These are phyloP conservation scores for Noctilio leporinus DNA, from an alignment of 2,113 vertebrate genomes.

Conservation along the genomic window DNA sequence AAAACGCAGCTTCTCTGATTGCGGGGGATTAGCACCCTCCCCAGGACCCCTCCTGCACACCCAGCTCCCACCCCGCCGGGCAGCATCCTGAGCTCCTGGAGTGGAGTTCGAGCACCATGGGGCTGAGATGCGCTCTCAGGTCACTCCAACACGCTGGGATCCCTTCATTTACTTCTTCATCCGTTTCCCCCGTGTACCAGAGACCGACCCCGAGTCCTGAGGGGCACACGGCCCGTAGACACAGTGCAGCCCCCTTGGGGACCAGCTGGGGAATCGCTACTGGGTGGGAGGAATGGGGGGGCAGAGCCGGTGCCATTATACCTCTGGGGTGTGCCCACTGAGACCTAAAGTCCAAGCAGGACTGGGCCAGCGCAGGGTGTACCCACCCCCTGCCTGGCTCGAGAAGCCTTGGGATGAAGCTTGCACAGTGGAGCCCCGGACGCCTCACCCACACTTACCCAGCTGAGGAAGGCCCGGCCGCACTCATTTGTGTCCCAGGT, in stretches of 20 bases:
- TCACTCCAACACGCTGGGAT: accelerated
- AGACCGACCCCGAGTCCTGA: background rate
- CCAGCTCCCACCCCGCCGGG: background rate
- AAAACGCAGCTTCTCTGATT: background rate
- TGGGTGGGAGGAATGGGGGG: background rate
- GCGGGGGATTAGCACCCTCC: background rate
- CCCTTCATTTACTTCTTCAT: too few species aligned
- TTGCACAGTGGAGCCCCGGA: accelerated
- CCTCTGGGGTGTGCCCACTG: background rate
- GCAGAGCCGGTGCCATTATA: accelerated
- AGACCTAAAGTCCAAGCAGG: background rate
- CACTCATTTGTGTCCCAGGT: background rate
- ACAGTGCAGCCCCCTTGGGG: background rate
- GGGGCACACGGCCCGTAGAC: background rate
- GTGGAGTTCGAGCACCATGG: background rate
- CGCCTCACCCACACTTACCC: too few species aligned
- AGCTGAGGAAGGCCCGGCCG: background rate
- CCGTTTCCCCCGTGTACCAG: background rate
- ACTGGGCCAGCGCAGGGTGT: background rate
- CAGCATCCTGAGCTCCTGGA: background rate
- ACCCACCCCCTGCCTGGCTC: background rate
- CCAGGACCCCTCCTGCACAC: too few species aligned
- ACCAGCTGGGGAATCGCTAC: background rate
- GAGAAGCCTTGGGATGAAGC: background rate
- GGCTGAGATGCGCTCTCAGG: background rate